Conservation (phyloP, 2,113 vertebrate genomes). For the Zapus hudsonius region DNA sequence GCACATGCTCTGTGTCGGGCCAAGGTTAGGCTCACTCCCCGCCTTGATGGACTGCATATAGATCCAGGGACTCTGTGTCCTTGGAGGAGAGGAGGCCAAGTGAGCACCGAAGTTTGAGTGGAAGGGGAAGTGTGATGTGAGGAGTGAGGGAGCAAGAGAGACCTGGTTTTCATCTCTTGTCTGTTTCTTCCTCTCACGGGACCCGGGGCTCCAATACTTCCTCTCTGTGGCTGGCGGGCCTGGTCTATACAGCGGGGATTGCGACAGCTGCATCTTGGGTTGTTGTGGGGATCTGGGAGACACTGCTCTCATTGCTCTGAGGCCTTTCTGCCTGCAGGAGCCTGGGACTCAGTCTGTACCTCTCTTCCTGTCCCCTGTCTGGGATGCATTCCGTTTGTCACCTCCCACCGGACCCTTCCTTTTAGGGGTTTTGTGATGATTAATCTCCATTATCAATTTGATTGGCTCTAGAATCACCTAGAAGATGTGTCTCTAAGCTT, state of each 20-base stretch:
- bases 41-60: fast-evolving
- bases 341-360: background rate
- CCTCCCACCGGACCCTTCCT: background rate
- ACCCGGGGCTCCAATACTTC: constrained; percentile 33
- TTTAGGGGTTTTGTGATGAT: background rate
- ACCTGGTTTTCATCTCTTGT: background rate
- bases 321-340: background rate
- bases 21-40: background rate
- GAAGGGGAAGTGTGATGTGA: constrained; percentile 22
- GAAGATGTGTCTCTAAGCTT: too few relatives aligned
- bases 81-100: too few relatives aligned
- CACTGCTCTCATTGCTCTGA: background rate
- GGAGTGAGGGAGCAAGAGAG: background rate
- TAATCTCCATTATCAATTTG: too few relatives aligned
- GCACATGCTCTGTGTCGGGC: background rate
- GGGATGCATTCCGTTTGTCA: fast-evolving
- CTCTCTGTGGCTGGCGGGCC: background rate
- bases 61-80: background rate
- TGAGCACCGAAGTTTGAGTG: background rate
- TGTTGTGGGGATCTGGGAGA: background rate
- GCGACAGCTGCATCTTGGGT: background rate
- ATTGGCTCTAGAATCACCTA: too few relatives aligned
- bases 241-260: background rate
- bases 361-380: background rate
- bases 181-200: constrained; percentile 36